Conservation (phyloP, 2,888 invertebrate species). For the Catocala nupta region DNA sequence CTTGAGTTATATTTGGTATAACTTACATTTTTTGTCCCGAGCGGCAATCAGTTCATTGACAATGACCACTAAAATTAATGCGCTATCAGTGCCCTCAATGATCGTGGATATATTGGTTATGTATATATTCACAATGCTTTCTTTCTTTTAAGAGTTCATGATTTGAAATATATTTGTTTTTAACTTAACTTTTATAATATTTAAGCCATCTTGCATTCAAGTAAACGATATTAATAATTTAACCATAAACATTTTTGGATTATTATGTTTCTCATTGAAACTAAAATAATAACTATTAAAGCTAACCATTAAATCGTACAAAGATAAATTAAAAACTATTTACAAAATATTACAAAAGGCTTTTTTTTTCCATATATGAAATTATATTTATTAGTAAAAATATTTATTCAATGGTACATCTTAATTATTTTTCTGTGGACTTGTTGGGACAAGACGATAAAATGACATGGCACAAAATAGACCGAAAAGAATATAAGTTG, state of each 20-base stretch:
- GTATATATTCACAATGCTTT: no score
- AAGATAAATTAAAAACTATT: slow-evolving; percentile 83
- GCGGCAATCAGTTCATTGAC: no score
- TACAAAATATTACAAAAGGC: slow-evolving; percentile 83
- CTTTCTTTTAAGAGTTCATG: no score
- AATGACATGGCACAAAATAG: slow-evolving; percentile 73
- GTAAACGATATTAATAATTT: slow-evolving; percentile 61
- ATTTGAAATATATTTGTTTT: no score
- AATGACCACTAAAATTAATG: no score
- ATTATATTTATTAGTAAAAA: slow-evolving; percentile 49
- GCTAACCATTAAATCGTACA: slow-evolving; percentile 78
- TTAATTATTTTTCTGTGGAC: slow-evolving; percentile 48
- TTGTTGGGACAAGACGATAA: slow-evolving; percentile 50
- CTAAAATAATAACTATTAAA: slow-evolving; percentile 84
- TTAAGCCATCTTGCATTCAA: slow-evolving; percentile 43
- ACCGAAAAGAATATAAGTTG: slow-evolving; percentile 48
- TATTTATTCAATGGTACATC: slow-evolving; percentile 49
- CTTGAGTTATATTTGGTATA: no score
- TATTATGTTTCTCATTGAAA: slow-evolving; percentile 62
- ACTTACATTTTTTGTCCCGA: no score
- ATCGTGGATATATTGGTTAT: no score
- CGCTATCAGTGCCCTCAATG: no score
- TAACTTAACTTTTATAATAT: slow-evolving; percentile 15
- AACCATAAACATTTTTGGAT: slow-evolving; percentile 81
- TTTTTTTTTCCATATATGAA: slow-evolving; percentile 40